Base-by-base conservation (phyloP, 2,888 invertebrate genomes). In the Apeira syringaria region DNA sequence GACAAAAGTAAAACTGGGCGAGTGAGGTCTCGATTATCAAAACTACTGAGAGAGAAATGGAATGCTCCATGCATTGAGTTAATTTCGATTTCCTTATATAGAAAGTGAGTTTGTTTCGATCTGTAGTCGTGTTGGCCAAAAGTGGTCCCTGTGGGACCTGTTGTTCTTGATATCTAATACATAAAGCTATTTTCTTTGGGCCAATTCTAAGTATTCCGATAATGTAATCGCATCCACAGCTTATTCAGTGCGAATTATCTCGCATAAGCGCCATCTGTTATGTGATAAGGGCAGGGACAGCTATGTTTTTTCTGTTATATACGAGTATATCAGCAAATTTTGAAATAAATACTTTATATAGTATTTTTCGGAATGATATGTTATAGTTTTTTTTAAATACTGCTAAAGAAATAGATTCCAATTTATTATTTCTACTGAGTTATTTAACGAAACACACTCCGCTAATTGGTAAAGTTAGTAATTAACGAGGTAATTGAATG, bases 11-110 rank as follows among this genome's bases (percentile, higher is more conserved):
- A 82, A 77, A 79, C 67, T 74, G 65, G 59, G 61, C 61, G 63
- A 62, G 53, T 55, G 63, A 50, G 57, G 67, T 71, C 71, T 74
- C 80, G 77, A 84, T 83, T 82, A 85, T 79, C 75, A 79, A 80
- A 85, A 82, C 75, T 77, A 73, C 70, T 68, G 77, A 78, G 77
- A 82, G 83, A 82, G 84, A 85, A 88, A 84, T 82, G 81, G 80
- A 83, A 83, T 85, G 83, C 76, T 68, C 74, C 76, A 77, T 77
- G 77, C 74, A 75, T 73, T 80, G 74, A 82, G 76, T 80, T 79
- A 81, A 86, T 87, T 87, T 87, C 86, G 87, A 85, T 88, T 87
- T 88, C 86, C 84, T 85, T 86, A 84, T 84, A 80, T 87, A 88
- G 88, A 88, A 88, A 88, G 88, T 87, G 82, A 88, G 69, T 81